Evolutionary conservation across 2,888 invertebrate genomes (phyloP), one percentile per base, ranked within the genome.

Genomic region (Machimus rusticus): DNA sequence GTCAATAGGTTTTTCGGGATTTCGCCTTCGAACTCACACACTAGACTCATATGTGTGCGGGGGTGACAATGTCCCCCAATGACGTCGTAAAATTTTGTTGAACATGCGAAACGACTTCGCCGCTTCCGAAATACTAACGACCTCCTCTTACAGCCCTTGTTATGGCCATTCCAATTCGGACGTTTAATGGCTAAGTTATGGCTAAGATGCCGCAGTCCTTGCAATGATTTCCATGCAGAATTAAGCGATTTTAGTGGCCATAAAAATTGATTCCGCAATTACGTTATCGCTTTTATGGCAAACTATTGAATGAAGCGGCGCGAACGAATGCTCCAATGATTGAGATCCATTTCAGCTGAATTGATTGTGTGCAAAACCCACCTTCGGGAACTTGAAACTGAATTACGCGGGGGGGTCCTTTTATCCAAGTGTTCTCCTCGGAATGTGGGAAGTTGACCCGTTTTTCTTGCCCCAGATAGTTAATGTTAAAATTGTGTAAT

Each of bases 261-360:
- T 81, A 81, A 81, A 81, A 81, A 81, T 81, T 46, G 81, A 81
- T 81, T 81, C 51, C 28, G n/a, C 81, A 81, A 81, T 81, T 81
- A 81, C 46, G 81, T 55, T 81, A 81, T 81, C 78, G 39, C 14
- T 78, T 78, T 78, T 43, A 43, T 81, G 51, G 55, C 31, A 6
- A 51, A 81, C n/a, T 81, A 51, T 55, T 81, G 31, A 81, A 51
- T 34, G 37, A 55, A 55, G 23, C 34, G 46, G 19, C 43, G 19
- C 23, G 46, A 43, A 16, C 14, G 23, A 23, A 14, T 78, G 77
- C 9, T 28, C 5, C 78, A 28, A 46, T 46, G 43, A 78, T 78
- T 78, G 43, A 43, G 14, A 23, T 1, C 28, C 43, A 78, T 78
- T 78, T 28, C 78, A 14, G 23, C 0, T 78, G 19, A 28, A 19